Base-by-base conservation (phyloP, 2,113 vertebrate species). In the Pao palembangensis region DNA sequence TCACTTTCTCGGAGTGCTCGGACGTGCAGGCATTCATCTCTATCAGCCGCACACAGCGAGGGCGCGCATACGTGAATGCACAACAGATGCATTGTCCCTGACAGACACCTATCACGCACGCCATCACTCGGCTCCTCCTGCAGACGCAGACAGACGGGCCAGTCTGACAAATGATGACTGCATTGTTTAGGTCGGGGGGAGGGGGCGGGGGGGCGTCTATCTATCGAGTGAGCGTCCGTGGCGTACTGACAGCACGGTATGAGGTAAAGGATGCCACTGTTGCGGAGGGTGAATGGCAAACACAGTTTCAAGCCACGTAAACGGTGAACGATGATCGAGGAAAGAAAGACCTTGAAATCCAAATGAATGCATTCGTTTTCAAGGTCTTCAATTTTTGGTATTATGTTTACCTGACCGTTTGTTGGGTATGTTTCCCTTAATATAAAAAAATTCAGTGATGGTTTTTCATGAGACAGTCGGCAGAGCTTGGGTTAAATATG, bases 81-180 rank as follows among this genome's bases (percentile, higher is more conserved):
- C 14, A n/a, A 11, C 17, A 53, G 23, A 51, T 17, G 48, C 72
- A 61, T n/a, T 31, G 52, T 48, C 67, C 54, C 23, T 62, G 80
- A 78, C 68, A 80, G 70, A 58, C 64, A 74, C 76, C 69, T 71
- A 85, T 81, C 84, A 76, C 67, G 71, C 59, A 43, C 48, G 21
- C 53, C 81, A 72, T 76, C 80, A 34, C 71, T 80, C 67, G 4
- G 42, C 67, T 63, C 65, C 57, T 42, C 42, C 46, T 8, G 69
- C 55, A 56, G 67, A 75, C 21, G 60, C 62, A 71, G 67, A 80
- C 38, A 54, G 75, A 60, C 48, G 3, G 69, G 47, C 51, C 63
- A 67, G 54, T 68, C 71, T 85, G 86, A 89, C 81, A 83, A 89
- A 87, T 76, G 85, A 76, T 53, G 28, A 74, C 75, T 56, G 67